Base-by-base conservation (phyloP, 2,888 invertebrate species). In the Anarsia innoxiella region DNA sequence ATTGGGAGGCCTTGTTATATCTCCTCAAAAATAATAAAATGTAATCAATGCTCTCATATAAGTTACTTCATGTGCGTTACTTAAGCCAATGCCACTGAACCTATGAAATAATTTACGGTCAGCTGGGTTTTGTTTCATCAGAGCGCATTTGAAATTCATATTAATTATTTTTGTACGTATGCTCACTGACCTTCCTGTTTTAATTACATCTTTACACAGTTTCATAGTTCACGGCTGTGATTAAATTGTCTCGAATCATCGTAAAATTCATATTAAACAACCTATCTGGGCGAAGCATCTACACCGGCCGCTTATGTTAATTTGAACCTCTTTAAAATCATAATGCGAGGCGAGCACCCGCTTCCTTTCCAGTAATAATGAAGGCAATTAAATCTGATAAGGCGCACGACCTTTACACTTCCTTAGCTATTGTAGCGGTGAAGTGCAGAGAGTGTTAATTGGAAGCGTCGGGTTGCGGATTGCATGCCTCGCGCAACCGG, bases 211-310 rank as follows among this genome's bases (percentile, higher is more conserved):
- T 58, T 52, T 62, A 59, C 65, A 59, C 58, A 52, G 70, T 69
- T 72, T 73, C 83, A 83, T 82, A 84, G 83, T 84, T 84, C 83
- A 84, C 82, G 79, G 78, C 69, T 76, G 66, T 76, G 73, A 76
- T 78, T 80, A 79, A 75, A 78, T 70, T 68, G 74, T 77, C 75
- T 77, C 58, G 59, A 49, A 50, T 47, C 47, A 64, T 64, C 60
- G 59, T 75, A 69, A 74, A 71, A 69, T 66, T 73, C 74, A 72
- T 72, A 38, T 41, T 29, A 66, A 66, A 53, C 48, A n/a, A 49
- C 59, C 16, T 76, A 78, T 79, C 76, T 58, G 46, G 37, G 40
- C 46, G 36, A 53, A 42, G 57, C 59, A 76, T 80, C 76, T 71
- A 47, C 56, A 54, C 51, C 54, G 56, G 65, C 62, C 63, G 66